A percentile compares a stretch with the other conserved stretches of the same genome.
phyloP scores from a whole-genome alignment of 1,140 invertebrate genomes.

The Lepidurus packardi region DNA sequence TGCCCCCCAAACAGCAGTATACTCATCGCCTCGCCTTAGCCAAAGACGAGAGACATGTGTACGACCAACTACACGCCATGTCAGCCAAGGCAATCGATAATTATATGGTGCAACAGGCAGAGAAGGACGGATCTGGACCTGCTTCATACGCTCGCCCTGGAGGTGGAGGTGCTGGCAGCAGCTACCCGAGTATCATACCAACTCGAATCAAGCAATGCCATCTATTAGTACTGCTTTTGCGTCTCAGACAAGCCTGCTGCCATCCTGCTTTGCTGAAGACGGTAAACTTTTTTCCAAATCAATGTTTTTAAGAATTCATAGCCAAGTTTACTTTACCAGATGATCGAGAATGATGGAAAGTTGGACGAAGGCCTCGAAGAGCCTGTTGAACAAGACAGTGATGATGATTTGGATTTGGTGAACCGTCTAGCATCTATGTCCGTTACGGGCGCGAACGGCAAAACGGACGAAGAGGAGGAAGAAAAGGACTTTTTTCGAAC shows the following conservation, averaged over 20 bases:
- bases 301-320: neutral
- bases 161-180: neutral
- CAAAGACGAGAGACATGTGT: conserved; percentile 66
- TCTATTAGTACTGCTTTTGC: conserved; percentile 72
- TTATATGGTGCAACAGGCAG: conserved; percentile 43
- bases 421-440: conserved; percentile 55
- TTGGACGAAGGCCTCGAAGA: conserved; percentile 11
- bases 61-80: conserved; percentile 47
- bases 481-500: conserved; percentile 50
- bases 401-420: conserved; percentile 54
- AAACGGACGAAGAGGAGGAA: conserved; percentile 38
- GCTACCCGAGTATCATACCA: neutral
- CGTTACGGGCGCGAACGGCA: conserved; percentile 46
- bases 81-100: conserved; percentile 46
- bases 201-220: conserved; percentile 43
- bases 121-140: conserved; percentile 27
- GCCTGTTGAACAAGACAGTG: conserved; percentile 26
- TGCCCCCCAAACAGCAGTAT: conserved; percentile 52
- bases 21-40: conserved; percentile 54
- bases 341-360: neutral
- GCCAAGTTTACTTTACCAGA: neutral
- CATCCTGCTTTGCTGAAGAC: conserved; percentile 72
- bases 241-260: conserved; percentile 80
- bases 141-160: conserved; percentile 23
- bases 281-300: conserved; percentile 42